Evolutionary conservation across 1,140 invertebrate genomes (phyloP).

Genomic region (Eumeta japonica): DNA sequence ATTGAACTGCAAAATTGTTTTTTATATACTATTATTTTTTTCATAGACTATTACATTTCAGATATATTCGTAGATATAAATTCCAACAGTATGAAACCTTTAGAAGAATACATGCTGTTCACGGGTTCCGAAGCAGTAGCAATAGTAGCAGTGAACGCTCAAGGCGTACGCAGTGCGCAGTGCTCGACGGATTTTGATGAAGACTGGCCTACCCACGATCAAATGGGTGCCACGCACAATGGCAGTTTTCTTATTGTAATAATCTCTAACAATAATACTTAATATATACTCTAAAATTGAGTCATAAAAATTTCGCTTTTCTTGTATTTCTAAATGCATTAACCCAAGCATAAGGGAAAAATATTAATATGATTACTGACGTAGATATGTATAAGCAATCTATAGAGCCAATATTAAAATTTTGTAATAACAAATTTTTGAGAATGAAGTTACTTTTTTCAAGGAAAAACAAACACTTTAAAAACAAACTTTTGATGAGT

Average conservation of each 20-base stretch:
- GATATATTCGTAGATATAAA: conserved; percentile 82
- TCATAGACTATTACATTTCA: conserved; percentile 50
- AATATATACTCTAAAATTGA: background rate
- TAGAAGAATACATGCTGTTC: conserved; percentile 87
- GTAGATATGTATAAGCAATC: too few relatives aligned
- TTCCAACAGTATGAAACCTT: conserved; percentile 74
- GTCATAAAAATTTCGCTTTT: conserved; percentile 6
- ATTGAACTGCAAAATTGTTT: too few relatives aligned
- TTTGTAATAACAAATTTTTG: too few relatives aligned
- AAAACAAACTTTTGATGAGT: too few relatives aligned
- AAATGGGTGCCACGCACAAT: conserved; percentile 36
- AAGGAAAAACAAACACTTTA: too few relatives aligned
- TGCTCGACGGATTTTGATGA: conserved; percentile 73
- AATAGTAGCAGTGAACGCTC: conserved; percentile 77
- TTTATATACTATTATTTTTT: too few relatives aligned
- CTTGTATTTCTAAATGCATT: conserved; percentile 3
- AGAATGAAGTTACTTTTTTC: too few relatives aligned
- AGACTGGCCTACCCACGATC: conserved; percentile 42
- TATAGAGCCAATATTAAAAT: too few relatives aligned
- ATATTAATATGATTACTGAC: too few relatives aligned
- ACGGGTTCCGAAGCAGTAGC: conserved; percentile 77
- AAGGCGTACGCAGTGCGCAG: conserved; percentile 79
- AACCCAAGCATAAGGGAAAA: too few relatives aligned
- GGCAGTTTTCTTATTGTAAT: conserved; percentile 46
- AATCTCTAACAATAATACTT: conserved; percentile 5